Base-by-base conservation (phyloP, 2,797 vertebrate genomes). In the Sylvilagus floridanus region DNA sequence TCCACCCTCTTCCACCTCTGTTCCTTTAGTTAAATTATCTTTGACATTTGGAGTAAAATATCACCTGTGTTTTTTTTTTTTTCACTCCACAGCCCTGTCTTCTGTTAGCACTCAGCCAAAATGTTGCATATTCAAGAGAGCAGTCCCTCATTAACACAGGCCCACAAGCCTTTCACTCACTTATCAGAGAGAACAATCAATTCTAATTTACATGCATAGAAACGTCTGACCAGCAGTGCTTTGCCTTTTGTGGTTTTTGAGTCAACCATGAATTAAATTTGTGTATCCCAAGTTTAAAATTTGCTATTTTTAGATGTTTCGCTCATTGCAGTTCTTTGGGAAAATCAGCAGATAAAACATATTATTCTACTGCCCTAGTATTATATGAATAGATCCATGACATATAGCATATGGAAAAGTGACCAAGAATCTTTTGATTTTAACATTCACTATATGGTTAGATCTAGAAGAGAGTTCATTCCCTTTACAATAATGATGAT, bases 11-110 rank as follows among this genome's bases (percentile, higher is more conserved):
- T 24, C 75, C 30, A 93, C 86, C 85, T 93, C 88, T 85, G 3
- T 76, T 86, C 69, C 37, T 81, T 86, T 76, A 75, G 47, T 90
- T 92, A 95, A 96, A 96, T 93, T 91, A 73, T 65, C 94, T 94
- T 97, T 95, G 96, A 96, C 92, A 96, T 95, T 95, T 96, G 71
- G 52, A 95, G 79, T 22, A 86, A 96, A 93, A 91, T 91, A 81
- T 92, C 92, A 54, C 10, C 13, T 86, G 66, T 19, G 69, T 86
- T 92, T 68, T 37, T 9, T 88, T 42, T 47, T 47, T 47, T 47
- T 47, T 9, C 42, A 47, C 42, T 75, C 76, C 68, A 69, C 50
- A 83, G 47, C 47, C 35, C 26, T 81, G 42, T 91, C 94, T 94
- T 91, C 88, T 28, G 0, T 32, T 93, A 91, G 63, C 10, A 69